A percentile compares a stretch with the other conserved stretches of the same genome.
Evolutionary conservation across 2,113 vertebrate genomes (phyloP).

Genomic region (Periophthalmodon schlosseri): DNA sequence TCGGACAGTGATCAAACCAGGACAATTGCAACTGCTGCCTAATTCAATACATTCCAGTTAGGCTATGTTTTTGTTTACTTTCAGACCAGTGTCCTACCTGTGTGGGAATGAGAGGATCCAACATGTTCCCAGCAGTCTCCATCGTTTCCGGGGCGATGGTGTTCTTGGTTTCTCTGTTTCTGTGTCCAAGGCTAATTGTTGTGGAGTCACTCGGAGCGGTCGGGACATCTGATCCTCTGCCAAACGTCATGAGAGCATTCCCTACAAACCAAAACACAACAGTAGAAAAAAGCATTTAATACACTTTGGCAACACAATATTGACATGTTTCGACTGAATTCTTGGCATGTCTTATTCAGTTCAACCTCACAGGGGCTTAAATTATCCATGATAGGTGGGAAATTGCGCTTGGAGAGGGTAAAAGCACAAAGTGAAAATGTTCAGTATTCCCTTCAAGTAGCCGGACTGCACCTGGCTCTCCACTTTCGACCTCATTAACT

Average conservation of each 20-base stretch:
- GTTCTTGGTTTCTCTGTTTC: constrained; percentile 53
- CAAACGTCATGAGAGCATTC: constrained; percentile 86
- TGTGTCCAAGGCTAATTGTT: constrained; percentile 62
- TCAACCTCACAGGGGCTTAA: constrained; percentile 9
- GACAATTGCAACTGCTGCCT: neutral
- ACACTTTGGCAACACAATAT: neutral
- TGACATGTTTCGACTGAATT: constrained; percentile 13
- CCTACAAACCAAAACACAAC: constrained; percentile 68
- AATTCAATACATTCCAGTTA: neutral
- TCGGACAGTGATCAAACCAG: no score
- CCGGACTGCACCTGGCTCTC: constrained; percentile 75
- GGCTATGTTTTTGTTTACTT: neutral
- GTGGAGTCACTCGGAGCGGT: constrained; percentile 68
- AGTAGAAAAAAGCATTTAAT: constrained; percentile 1
- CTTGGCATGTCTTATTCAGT: constrained; percentile 22
- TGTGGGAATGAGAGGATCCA: constrained; percentile 82
- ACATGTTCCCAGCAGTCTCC: constrained; percentile 73
- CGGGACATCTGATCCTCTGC: constrained; percentile 79
- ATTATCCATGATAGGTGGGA: constrained; percentile 33
- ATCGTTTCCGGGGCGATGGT: constrained; percentile 52
- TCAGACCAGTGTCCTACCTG: constrained; percentile 70
- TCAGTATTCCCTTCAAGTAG: constrained; percentile 76
- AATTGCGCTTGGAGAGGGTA: constrained; percentile 22
- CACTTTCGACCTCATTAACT: constrained; percentile 76
- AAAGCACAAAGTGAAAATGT: constrained; percentile 48